phyloP scores from a whole-genome alignment of 2,797 vertebrate genomes.

The Acrossocheilus wenchowensis region DNA sequence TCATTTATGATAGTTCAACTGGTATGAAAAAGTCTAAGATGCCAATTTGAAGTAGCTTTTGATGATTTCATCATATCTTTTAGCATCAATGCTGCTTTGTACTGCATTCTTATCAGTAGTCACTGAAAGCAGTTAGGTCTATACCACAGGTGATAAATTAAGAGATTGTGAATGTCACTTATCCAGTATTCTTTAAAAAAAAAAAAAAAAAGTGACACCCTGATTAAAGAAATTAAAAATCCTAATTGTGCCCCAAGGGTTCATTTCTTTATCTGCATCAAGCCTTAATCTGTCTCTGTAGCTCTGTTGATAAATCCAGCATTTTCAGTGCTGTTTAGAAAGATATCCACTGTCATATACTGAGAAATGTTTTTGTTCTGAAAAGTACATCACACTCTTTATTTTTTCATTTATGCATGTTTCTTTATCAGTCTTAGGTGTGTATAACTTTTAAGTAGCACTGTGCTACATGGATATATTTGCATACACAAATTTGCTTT shows the following conservation, averaged over 20 bases:
- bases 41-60: not conserved
- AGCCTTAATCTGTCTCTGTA: slow-evolving; percentile 67
- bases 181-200: slow-evolving; percentile 66
- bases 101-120: slow-evolving; percentile 32
- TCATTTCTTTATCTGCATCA: slow-evolving; percentile 71
- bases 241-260: slow-evolving; percentile 79
- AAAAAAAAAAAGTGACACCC: slow-evolving; percentile 68
- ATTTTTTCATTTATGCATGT: too few relatives aligned
- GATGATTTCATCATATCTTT: slow-evolving; percentile 10
- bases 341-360: slow-evolving; percentile 51
- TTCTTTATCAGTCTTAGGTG: too few relatives aligned
- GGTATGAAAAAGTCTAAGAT: not conserved
- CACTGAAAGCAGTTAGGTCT: slow-evolving; percentile 65
- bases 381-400: slow-evolving; percentile 39
- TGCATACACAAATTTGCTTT: too few relatives aligned
- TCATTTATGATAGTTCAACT: not conserved
- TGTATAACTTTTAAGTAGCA: too few relatives aligned
- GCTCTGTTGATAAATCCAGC: not conserved
- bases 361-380: slow-evolving; percentile 56
- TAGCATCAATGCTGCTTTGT: not conserved
- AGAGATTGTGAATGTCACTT: slow-evolving; percentile 68
- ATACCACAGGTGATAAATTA: slow-evolving; percentile 69
- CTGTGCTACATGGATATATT: too few relatives aligned
- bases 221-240: slow-evolving; percentile 73
- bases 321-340: not conserved